Evolutionary conservation across 2,113 vertebrate species (phyloP).

Genomic region (Cyphomyrus discorhynchus): DNA sequence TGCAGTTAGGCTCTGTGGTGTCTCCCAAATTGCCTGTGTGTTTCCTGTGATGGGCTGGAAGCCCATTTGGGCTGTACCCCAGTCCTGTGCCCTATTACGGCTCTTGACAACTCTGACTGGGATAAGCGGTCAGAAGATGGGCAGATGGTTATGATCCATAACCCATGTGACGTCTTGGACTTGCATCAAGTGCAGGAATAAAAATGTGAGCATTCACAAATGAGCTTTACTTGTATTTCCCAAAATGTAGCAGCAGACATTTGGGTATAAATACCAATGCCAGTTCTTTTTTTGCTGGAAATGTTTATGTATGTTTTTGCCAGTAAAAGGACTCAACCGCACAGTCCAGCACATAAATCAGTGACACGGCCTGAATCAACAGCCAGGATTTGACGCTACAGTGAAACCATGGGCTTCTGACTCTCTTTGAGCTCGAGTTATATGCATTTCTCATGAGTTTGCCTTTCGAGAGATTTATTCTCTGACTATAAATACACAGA

Average conservation of each 20-base stretch:
- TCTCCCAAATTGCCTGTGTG: background rate
- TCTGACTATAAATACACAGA: background rate
- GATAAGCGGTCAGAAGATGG: background rate
- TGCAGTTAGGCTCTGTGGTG: background rate
- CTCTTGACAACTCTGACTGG: background rate
- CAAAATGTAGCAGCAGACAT: background rate
- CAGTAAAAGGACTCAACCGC: background rate
- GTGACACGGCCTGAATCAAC: background rate
- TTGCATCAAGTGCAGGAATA: background rate
- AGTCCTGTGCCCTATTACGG: background rate
- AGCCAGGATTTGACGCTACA: background rate
- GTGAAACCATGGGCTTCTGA: background rate
- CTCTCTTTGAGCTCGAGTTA: background rate
- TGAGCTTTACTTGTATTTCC: background rate
- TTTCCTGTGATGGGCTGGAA: background rate
- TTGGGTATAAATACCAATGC: background rate
- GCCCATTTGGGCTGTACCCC: background rate
- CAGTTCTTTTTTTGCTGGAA: background rate
- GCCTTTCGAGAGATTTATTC: background rate
- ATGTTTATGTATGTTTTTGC: background rate
- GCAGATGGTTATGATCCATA: background rate
- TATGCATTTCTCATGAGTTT: background rate
- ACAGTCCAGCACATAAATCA: background rate
- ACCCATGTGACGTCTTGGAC: background rate
- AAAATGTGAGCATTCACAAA: background rate